These are phyloP conservation scores for Myotis yumanensis DNA, from an alignment of 2,113 vertebrate genomes.

Conservation along the genomic window DNA sequence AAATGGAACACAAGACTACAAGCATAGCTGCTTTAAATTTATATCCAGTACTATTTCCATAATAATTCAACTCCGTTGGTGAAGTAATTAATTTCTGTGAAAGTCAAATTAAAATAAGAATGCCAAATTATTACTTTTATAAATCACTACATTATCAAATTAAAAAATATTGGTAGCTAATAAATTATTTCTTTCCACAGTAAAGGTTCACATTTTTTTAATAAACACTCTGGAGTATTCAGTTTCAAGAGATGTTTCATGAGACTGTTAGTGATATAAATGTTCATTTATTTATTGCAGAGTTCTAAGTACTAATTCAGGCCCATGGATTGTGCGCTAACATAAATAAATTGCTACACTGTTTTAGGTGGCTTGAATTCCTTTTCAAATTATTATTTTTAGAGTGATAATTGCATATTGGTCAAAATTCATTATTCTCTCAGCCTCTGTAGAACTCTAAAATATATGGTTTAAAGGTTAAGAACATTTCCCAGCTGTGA, in stretches of 20 bases:
- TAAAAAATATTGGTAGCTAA: background rate
- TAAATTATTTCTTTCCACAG: background rate
- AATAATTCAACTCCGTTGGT: background rate
- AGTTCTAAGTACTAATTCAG: background rate
- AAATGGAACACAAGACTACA: background rate
- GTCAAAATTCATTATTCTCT: background rate
- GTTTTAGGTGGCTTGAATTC: background rate
- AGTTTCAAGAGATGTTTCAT: background rate
- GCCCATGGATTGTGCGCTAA: too few species aligned
- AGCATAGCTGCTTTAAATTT: background rate
- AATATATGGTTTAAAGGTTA: background rate
- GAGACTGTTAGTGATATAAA: background rate
- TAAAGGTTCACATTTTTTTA: background rate
- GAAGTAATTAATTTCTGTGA: conserved; percentile 6
- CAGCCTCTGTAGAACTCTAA: background rate
- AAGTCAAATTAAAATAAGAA: background rate
- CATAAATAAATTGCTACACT: background rate
- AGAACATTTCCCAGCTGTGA: background rate
- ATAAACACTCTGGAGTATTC: background rate
- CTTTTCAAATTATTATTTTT: background rate
- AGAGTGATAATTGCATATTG: background rate
- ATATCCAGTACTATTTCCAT: background rate
- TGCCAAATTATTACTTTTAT: background rate
- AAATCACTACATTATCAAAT: background rate
- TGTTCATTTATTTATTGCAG: background rate